Conservation (phyloP, 2,113 vertebrate species). For the Carassius auratus region DNA sequence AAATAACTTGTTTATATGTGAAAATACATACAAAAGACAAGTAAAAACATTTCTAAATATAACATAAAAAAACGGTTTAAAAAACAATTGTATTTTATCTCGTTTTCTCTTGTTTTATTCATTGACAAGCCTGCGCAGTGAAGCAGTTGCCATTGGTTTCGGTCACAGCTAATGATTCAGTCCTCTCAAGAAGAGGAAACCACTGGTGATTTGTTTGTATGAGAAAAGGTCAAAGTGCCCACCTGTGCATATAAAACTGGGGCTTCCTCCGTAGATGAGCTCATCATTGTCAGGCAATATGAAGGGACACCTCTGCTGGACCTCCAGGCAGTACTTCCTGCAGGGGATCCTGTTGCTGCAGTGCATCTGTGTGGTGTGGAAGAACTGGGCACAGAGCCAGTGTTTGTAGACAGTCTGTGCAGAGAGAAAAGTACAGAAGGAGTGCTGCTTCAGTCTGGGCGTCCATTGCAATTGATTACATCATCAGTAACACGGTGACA, state of each 20-base stretch:
- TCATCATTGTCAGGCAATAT: slow-evolving; percentile 99
- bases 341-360: slow-evolving; percentile 98
- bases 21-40: too few species aligned
- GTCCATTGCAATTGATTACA: slow-evolving; percentile 54
- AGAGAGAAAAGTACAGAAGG: slow-evolving; percentile 55
- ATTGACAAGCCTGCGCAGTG: neutral
- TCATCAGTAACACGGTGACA: slow-evolving; percentile 47
- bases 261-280: slow-evolving; percentile 97
- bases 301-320: slow-evolving; percentile 97
- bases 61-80: too few species aligned
- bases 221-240: slow-evolving; percentile 32
- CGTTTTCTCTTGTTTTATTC: neutral
- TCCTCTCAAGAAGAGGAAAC: neutral
- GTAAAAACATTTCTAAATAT: too few species aligned
- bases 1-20: too few species aligned
- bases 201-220: neutral
- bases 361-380: slow-evolving; percentile 96
- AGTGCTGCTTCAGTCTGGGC: slow-evolving; percentile 54
- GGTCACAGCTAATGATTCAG: neutral
- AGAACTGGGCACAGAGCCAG: slow-evolving; percentile 99
- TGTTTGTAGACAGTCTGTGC: slow-evolving; percentile 97
- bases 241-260: slow-evolving; percentile 99
- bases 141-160: neutral
- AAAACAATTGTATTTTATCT: too few species aligned
- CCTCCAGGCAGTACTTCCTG: slow-evolving; percentile 98